A percentile compares a stretch with the other conserved stretches of the same genome.
Conservation (phyloP, 2,113 vertebrate genomes). For the Ia io region DNA sequence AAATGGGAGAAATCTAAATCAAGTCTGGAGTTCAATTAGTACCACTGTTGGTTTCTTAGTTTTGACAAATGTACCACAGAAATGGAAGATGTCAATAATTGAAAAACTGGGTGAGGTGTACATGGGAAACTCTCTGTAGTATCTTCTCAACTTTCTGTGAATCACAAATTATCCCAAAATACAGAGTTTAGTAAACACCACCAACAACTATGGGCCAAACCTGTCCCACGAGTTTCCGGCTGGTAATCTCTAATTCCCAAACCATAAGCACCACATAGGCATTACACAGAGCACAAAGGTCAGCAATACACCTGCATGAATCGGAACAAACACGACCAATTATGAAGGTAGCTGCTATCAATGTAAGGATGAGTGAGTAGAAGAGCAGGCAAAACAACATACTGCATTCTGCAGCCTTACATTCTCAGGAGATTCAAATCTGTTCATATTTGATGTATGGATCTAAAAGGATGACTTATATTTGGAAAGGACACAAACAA, state of each 20-base stretch:
- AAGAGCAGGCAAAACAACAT: neutral
- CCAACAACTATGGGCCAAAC: neutral
- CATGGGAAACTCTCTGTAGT: neutral
- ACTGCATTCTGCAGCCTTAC: neutral
- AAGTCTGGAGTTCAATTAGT: neutral
- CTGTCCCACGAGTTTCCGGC: neutral
- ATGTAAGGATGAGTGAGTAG: neutral
- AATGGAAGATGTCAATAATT: neutral
- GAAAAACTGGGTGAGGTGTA: neutral
- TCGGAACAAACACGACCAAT: neutral
- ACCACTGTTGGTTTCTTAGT: neutral
- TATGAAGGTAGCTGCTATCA: neutral
- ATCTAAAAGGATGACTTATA: neutral
- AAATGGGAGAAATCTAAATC: neutral
- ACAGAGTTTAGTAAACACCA: neutral
- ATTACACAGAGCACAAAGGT: neutral
- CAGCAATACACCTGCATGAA: neutral
- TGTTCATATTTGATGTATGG: neutral
- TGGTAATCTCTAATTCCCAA: neutral
- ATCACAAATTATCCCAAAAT: neutral
- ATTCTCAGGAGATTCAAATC: slow-evolving; percentile 4
- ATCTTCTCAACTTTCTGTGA: neutral
- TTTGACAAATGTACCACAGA: neutral
- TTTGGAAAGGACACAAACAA: neutral
- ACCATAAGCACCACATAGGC: neutral